phyloP scores from a whole-genome alignment of 2,113 vertebrate genomes.

The Paracanthobrama guichenoti region DNA sequence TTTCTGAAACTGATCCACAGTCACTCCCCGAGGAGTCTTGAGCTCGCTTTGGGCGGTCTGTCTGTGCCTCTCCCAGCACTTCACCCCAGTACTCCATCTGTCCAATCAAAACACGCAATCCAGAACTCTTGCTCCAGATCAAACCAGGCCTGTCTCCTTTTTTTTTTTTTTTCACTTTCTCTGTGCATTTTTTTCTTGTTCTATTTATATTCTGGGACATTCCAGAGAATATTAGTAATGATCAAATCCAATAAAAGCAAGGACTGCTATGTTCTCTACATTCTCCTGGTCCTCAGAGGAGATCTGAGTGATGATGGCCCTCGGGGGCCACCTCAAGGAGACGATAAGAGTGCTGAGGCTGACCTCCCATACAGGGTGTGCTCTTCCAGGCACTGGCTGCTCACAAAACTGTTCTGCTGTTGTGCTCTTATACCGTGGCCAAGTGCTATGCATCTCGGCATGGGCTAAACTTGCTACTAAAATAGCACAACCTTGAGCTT shows the following conservation, averaged over 20 bases:
- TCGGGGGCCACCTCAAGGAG: conserved; percentile 42
- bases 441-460: neutral
- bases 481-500: neutral
- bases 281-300: conserved; percentile 28
- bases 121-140: conserved; percentile 56
- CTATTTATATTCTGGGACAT: conserved; percentile 57
- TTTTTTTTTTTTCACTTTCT: conserved; percentile 12
- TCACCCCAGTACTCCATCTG: conserved; percentile 31
- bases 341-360: conserved; percentile 8
- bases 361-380: conserved; percentile 35
- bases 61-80: conserved; percentile 23
- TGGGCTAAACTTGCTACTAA: neutral
- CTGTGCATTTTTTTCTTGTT: conserved; percentile 29
- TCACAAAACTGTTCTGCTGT: neutral
- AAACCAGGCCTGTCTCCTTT: conserved; percentile 47
- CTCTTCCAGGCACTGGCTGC: neutral
- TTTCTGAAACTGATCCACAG: conserved; percentile 43
- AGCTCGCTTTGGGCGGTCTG: conserved; percentile 53
- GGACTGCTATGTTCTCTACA: conserved; percentile 31
- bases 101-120: conserved; percentile 66
- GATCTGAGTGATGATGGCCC: conserved; percentile 33
- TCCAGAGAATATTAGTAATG: conserved; percentile 60
- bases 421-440: neutral
- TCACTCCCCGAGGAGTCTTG: conserved; percentile 43
- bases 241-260: conserved; percentile 56